phyloP scores from a whole-genome alignment of 64 coral and sea anemone species.

The Catalaphyllia jardinei region DNA sequence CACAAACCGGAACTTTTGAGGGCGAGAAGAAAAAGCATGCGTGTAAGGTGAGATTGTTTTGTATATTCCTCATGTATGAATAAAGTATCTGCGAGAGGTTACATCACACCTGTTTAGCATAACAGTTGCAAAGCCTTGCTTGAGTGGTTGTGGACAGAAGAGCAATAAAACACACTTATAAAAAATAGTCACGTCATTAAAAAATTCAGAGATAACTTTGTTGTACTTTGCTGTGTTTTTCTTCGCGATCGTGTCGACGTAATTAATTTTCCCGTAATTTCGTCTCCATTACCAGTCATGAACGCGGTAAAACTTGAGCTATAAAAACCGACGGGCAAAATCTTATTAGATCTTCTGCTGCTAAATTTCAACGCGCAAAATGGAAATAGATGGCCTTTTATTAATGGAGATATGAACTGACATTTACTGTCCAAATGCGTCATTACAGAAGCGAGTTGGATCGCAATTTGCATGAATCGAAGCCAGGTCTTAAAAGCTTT shows the following conservation, averaged over 20 bases:
- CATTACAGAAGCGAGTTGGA: constrained; percentile 16
- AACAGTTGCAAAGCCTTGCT: constrained; percentile 18
- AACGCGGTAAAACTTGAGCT: no score
- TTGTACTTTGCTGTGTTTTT: not conserved
- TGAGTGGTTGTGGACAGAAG: constrained; percentile 5
- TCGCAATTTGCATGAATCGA: constrained; percentile 29
- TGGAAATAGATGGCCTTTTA: not conserved
- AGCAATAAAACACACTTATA: not conserved
- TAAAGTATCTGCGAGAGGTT: not conserved
- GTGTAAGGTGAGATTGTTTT: not conserved
- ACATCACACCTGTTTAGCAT: constrained; percentile 40
- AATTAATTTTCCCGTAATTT: not conserved
- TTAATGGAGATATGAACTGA: constrained; percentile 10
- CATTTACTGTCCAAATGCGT: not conserved
- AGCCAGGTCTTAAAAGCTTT: not conserved
- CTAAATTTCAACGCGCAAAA: not conserved
- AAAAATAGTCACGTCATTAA: not conserved
- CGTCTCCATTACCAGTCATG: no score
- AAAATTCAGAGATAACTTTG: not conserved
- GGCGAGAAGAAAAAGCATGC: constrained; percentile 23
- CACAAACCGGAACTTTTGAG: constrained; percentile 22
- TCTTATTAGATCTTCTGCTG: no score
- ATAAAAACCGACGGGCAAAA: no score
- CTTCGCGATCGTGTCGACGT: not conserved
- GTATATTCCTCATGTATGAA: constrained; percentile 4